phyloP scores from a whole-genome alignment of 2,888 invertebrate genomes.

The Scaptomyza reducta region DNA sequence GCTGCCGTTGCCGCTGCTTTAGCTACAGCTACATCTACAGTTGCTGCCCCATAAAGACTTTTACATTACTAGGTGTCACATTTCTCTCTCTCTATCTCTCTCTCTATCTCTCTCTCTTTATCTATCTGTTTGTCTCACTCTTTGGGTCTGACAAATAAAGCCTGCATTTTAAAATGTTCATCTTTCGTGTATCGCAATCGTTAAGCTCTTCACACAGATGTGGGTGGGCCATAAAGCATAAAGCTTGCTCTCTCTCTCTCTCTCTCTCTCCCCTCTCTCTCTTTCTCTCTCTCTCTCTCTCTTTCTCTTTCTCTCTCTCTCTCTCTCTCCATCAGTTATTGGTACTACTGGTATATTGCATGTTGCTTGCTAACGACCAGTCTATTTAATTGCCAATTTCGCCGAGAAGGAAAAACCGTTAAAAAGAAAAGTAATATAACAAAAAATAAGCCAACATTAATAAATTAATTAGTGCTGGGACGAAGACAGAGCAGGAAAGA shows the following conservation, averaged over 20 bases:
- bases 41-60: constrained; percentile 56
- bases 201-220: constrained; percentile 28
- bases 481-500: neutral
- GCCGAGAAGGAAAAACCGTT: constrained; percentile 7
- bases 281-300: constrained; percentile 9
- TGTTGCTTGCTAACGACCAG: constrained; percentile 38
- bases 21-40: no score
- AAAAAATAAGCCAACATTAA: constrained; percentile 64
- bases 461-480: constrained; percentile 70
- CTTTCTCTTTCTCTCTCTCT: neutral
- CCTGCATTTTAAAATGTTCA: constrained; percentile 55
- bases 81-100: constrained; percentile 41
- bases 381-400: constrained; percentile 75
- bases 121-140: neutral
- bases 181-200: neutral
- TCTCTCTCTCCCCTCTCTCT: constrained; percentile 3
- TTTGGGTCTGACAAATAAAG: constrained; percentile 61
- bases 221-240: constrained; percentile 44
- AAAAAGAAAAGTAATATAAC: constrained; percentile 17
- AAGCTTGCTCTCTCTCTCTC: constrained; percentile 11
- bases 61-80: constrained; percentile 76
- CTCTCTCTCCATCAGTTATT: constrained; percentile 38
- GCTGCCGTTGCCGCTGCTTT: constrained; percentile 19
- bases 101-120: accelerated
- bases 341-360: constrained; percentile 5